phyloP scores from a whole-genome alignment of 2,113 vertebrate species.

The Canis aureus region DNA sequence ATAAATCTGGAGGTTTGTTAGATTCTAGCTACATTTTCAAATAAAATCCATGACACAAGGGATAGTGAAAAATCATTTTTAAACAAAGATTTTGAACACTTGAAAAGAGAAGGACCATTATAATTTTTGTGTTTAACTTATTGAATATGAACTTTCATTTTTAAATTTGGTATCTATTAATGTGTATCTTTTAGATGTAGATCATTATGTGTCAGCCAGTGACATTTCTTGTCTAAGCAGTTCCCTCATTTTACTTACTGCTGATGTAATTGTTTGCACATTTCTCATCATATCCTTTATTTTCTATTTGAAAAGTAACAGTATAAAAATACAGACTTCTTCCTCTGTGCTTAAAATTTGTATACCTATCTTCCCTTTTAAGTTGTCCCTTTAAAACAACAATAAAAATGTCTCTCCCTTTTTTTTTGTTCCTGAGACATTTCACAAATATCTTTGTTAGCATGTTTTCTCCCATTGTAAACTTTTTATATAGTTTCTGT shows the following conservation, averaged over 20 bases:
- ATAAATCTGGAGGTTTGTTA: neutral
- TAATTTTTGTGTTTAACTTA: slow-evolving; percentile 4
- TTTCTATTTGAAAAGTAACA: slow-evolving; percentile 46
- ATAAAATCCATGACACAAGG: neutral
- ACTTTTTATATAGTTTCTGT: neutral
- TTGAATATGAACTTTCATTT: neutral
- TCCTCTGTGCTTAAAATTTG: slow-evolving; percentile 25
- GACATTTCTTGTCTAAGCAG: neutral
- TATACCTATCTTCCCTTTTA: neutral
- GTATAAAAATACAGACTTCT: neutral
- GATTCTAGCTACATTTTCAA: slow-evolving; percentile 5
- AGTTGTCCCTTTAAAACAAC: slow-evolving; percentile 10
- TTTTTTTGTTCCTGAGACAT: neutral
- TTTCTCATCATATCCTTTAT: slow-evolving; percentile 14
- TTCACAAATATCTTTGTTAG: slow-evolving; percentile 10
- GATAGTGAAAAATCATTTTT: neutral
- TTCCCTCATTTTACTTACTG: slow-evolving; percentile 10
- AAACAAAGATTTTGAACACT: neutral
- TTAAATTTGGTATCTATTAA: neutral
- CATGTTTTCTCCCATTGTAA: neutral
- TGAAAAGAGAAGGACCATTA: neutral
- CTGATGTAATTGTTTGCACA: neutral
- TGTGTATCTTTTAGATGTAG: neutral
- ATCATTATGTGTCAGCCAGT: slow-evolving; percentile 7
- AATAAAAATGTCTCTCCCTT: neutral